phyloP scores from a whole-genome alignment of 2,797 vertebrate species.

The Sylvilagus floridanus region DNA sequence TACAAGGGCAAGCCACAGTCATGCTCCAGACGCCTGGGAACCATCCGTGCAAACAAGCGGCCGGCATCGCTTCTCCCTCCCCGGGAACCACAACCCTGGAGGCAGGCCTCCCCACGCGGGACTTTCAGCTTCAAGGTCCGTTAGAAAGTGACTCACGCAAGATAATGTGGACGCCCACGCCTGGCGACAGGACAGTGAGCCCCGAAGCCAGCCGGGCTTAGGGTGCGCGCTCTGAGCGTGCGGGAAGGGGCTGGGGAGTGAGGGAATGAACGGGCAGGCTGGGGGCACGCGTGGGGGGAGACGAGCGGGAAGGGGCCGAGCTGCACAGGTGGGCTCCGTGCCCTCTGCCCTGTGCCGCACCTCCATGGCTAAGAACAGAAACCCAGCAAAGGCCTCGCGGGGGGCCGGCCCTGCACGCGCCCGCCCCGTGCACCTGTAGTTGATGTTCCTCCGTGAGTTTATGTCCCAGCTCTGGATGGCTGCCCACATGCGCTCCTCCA shows the following conservation, averaged over 20 bases:
- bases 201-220: neutral
- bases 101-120: accelerated
- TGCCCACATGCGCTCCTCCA: slow-evolving; percentile 97
- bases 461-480: slow-evolving; percentile 99
- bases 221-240: no score
- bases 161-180: neutral
- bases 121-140: neutral
- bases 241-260: neutral
- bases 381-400: neutral
- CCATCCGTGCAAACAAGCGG: accelerated
- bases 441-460: slow-evolving; percentile 97
- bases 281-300: neutral
- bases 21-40: neutral
- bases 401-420: neutral
- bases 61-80: neutral
- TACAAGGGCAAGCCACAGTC: neutral
- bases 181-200: neutral
- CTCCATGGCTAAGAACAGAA: neutral
- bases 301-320: accelerated
- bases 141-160: neutral
- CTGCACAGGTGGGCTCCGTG: no score
- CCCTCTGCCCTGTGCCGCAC: neutral
- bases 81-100: accelerated
- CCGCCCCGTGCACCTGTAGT: slow-evolving; percentile 92
- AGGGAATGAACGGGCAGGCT: neutral